Percentiles rank a stretch among this genome's conserved stretches.
phyloP scores from a whole-genome alignment of 2,888 invertebrate species.

The Lamellibrachia columna region DNA sequence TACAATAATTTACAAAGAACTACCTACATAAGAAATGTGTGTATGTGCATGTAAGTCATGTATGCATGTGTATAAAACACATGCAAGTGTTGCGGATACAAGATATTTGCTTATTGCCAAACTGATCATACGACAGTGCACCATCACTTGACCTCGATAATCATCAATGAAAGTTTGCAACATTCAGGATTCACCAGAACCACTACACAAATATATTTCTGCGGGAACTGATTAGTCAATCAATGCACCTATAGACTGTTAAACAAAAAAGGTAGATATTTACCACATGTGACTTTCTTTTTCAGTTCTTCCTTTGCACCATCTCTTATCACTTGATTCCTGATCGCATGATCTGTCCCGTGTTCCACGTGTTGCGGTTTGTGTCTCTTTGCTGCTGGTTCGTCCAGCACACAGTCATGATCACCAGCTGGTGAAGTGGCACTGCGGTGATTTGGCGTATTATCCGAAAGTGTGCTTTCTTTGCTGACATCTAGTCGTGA shows the following conservation, averaged over 20 bases:
- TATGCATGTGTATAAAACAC: too few relatives aligned
- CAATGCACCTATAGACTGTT: neutral
- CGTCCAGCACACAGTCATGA: neutral
- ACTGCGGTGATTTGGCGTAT: neutral
- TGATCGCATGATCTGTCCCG: neutral
- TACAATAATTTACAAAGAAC: too few relatives aligned
- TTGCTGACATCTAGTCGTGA: neutral
- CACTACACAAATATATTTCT: too few relatives aligned
- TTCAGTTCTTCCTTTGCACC: constrained; percentile 34
- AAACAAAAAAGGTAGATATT: constrained; percentile 7
- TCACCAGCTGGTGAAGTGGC: neutral
- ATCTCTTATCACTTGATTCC: neutral
- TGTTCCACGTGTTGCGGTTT: neutral
- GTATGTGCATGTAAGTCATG: neutral
- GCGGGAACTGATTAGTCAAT: too few relatives aligned
- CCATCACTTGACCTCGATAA: neutral
- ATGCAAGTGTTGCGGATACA: neutral
- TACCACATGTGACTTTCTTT: constrained; percentile 49
- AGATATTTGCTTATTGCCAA: neutral
- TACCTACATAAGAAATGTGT: neutral
- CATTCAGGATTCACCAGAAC: too few relatives aligned
- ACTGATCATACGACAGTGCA: neutral
- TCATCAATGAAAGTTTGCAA: too few relatives aligned
- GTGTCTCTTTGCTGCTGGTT: constrained; percentile 16
- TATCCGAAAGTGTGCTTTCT: neutral